Base-by-base conservation (phyloP, 1,140 invertebrate genomes). In the Metaphire vulgaris region DNA sequence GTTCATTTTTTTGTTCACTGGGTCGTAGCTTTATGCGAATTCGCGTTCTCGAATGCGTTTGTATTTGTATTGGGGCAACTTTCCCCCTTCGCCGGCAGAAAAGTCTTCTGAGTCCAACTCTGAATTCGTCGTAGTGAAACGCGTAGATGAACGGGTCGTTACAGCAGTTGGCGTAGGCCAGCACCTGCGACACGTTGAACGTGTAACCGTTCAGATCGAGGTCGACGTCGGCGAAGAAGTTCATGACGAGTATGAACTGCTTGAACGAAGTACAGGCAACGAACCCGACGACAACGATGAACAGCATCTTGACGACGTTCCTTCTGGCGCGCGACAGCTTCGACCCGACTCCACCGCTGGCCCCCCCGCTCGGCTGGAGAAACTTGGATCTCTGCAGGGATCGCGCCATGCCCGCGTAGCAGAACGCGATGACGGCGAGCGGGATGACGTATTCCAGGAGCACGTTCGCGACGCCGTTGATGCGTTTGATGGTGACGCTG, bases 381-480 rank as follows among this genome's bases (percentile, higher is more conserved):
- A 56, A 12, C 41, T 56, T 56, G 6, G 41, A 56, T 6, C 41
- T 6, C 6, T 21, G 41, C 21, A 56, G 41, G 21, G 41, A 56
- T 6, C 41, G 41, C n/a, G 67, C 67, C 67, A 69, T 69, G 67
- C n/a, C n/a, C 2, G 67, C 30, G 67, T 69, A 69, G 67, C 67
- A 69, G 67, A 69, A 26, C 2, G 67, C 67, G 14, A 69, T 69
- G 67, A 69, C 30, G 2, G 31, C n/a, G 14, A 69, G 6, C n/a
- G 67, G 67, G n/a, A 69, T 31, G 67, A 69, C 6, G 21, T 56
- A 56, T 21, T 56, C 41, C 6, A 56, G 6, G 41, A 56, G 21
- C 6, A 56, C 6, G 41, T 56, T 56, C 6, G 21, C 41, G 41
- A 56, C 41, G 6, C 41, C 41, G 21, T 12, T 21, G 41, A 56